These are phyloP conservation scores for Colaptes auratus DNA, from an alignment of 2,113 vertebrate species.

Conservation along the genomic window DNA sequence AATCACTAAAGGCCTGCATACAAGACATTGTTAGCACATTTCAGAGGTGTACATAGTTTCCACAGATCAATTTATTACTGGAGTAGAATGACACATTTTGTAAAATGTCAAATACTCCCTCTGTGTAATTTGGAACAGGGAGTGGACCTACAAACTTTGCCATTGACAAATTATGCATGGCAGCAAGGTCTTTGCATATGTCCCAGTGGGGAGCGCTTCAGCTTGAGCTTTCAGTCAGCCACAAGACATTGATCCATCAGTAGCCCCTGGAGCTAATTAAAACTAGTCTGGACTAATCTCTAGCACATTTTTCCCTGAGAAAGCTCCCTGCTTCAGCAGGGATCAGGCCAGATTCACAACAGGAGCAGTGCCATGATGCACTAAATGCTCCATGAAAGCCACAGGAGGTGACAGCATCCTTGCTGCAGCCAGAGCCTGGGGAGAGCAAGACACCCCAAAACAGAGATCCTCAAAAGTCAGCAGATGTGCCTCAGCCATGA, in stretches of 20 bases:
- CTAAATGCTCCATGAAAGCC: not conserved
- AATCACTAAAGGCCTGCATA: not conserved
- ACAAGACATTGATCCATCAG: not conserved
- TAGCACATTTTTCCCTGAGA: not conserved
- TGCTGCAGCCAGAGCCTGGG: not conserved
- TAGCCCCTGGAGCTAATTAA: not conserved
- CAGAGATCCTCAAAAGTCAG: not conserved
- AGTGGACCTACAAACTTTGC: not conserved
- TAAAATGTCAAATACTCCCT: constrained; percentile 25
- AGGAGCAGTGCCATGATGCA: not conserved
- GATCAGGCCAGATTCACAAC: not conserved
- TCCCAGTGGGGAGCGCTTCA: not conserved
- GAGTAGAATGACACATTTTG: not conserved
- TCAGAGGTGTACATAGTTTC: not conserved
- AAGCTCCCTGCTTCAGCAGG: not conserved
- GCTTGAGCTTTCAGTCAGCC: not conserved
- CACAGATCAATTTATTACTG: not conserved
- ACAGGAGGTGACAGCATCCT: not conserved
- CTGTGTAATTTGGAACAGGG: constrained; percentile 16
- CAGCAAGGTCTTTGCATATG: not conserved
- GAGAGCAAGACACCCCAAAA: accelerated
- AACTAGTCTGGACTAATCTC: not conserved
- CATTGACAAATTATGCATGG: not conserved
- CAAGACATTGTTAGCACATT: not conserved
- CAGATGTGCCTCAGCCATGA: not conserved